Percentiles rank a stretch among this genome's conserved stretches.
These are phyloP conservation scores for Chouioia cunea DNA, from an alignment of 2,888 invertebrate genomes.

Conservation along the genomic window DNA sequence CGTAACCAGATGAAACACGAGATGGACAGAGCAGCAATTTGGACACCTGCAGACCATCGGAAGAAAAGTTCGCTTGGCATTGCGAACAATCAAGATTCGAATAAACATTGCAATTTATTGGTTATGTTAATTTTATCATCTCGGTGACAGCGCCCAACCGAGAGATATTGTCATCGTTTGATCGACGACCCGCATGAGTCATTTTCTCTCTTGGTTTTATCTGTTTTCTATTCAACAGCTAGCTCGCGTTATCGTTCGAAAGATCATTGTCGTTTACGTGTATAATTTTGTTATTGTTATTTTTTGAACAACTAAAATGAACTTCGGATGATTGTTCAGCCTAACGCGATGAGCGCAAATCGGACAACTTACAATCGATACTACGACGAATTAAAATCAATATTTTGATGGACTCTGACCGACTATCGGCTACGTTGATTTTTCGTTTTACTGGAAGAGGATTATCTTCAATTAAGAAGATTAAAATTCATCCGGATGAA, in stretches of 20 bases:
- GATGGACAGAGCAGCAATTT: no score
- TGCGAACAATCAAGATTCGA: not conserved
- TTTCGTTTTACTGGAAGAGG: no score
- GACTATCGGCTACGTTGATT: no score
- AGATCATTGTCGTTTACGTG: constrained; percentile 19
- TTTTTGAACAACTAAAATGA: not conserved
- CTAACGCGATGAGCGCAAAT: constrained; percentile 20
- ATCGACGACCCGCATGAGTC: constrained; percentile 27
- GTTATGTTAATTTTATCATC: constrained; percentile 24
- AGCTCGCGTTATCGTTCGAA: constrained; percentile 22
- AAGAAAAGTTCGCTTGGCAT: not conserved
- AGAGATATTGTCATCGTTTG: constrained; percentile 33
- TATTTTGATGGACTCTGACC: no score
- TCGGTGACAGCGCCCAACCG: not conserved
- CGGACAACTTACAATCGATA: not conserved
- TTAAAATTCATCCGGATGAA: no score
- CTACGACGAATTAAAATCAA: no score
- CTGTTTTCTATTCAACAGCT: not conserved
- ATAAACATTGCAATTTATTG: constrained; percentile 1
- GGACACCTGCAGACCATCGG: no score
- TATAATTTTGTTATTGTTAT: not conserved
- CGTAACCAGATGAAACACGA: no score
- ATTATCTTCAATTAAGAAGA: no score
- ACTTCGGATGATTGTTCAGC: constrained; percentile 7
- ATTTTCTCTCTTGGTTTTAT: constrained; percentile 30